Evolutionary conservation across 2,113 vertebrate species (phyloP), one percentile per base, ranked within the genome.

Genomic region (Eulemur rufifrons): DNA sequence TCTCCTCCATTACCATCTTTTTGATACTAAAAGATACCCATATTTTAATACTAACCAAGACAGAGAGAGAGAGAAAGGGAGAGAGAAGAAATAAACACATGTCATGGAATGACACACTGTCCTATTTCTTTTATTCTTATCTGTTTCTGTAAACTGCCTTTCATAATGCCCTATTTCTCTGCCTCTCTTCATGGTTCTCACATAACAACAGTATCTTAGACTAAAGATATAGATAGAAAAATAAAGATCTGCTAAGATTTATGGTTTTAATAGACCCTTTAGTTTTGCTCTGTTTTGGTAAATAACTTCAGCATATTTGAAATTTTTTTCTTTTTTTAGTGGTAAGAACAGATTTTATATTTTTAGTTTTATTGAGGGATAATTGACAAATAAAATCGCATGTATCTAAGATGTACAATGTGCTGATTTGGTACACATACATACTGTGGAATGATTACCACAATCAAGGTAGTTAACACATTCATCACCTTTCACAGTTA

Each of bases 91-190:
- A 56, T 25, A 91, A 92, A 54, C 2, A 25, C 17, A 89, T 81
- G 17, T 0, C 2, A 21, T 0, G 0, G 8, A 68, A 9, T 18
- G 59, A 8, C 68, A 96, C 2, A 52, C 13, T 1, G 0, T 8
- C 21, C 6, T 63, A 6, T 64, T 34, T 90, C 14, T 7, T 68
- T 52, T 59, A 59, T 63, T 61, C 42, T 77, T 71, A 88, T 0
- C 42, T 59, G 0, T 54, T 85, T 88, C 29, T n/a, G 13, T 80
- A 76, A 64, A 56, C 13, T 37, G 23, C 8, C 66, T 42, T 20
- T 47, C 34, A 86, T 71, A 95, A 97, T 52, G 0, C 0, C 23
- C 63, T 37, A 3, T 76, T 92, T 50, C n/a, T 50, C 34, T 95
- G 82, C 52, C 34, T 80, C 56, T 2, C 27, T 66, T 59, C 20